Conservation (phyloP, 2,797 vertebrate species). For the Pseudopleuronectes americanus region DNA sequence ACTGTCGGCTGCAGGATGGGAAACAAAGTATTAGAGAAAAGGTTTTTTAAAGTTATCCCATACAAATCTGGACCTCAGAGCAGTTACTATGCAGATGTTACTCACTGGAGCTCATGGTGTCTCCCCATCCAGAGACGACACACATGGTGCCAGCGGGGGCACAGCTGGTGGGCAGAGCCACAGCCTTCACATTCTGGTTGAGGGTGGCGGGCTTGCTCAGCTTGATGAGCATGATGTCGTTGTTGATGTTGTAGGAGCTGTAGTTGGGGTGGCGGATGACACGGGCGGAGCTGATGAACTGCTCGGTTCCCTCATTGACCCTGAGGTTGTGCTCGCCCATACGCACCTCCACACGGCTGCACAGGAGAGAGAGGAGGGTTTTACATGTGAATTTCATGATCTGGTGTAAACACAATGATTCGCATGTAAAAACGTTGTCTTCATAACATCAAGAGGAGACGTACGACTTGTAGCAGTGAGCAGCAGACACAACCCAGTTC, state of each 20-base stretch:
- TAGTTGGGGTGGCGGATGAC: slow-evolving; percentile 81
- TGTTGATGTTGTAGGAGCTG: slow-evolving; percentile 73
- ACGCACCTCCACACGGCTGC: slow-evolving; percentile 82
- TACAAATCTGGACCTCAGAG: neutral
- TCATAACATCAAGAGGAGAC: neutral
- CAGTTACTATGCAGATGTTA: neutral
- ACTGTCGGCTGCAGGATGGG: slow-evolving; percentile 30
- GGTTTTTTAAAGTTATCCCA: neutral
- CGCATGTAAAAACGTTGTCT: neutral
- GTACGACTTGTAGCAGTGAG: slow-evolving; percentile 78
- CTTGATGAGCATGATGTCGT: slow-evolving; percentile 91
- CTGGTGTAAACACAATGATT: neutral
- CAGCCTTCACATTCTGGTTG: slow-evolving; percentile 77
- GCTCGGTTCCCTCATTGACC: slow-evolving; percentile 74
- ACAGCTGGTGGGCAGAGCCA: slow-evolving; percentile 82
- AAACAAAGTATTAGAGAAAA: neutral
- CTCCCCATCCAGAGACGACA: slow-evolving; percentile 87
- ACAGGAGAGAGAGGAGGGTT: neutral
- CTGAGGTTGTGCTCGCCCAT: slow-evolving; percentile 83
- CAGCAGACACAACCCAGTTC: slow-evolving; percentile 79
- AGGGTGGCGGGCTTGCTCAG: slow-evolving; percentile 79
- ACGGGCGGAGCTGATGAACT: slow-evolving; percentile 76
- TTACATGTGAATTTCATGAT: neutral
- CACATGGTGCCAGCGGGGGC: slow-evolving; percentile 82
- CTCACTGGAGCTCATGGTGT: slow-evolving; percentile 83